Base-by-base conservation (phyloP, 2,113 vertebrate species). In the Mastomys natalensis region DNA sequence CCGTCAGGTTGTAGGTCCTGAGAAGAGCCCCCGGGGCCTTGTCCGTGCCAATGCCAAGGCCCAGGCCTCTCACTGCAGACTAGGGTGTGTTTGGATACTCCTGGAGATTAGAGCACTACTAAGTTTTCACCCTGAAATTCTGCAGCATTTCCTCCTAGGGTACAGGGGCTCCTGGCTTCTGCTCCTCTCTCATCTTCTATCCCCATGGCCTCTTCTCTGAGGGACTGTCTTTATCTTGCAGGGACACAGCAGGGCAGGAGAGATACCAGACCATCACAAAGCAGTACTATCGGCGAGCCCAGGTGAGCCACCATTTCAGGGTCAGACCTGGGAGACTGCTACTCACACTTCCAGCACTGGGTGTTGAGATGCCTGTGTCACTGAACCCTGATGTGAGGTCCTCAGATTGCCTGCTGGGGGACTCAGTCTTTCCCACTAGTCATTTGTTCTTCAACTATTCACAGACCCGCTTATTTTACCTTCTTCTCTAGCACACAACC, bases 211-310 rank as follows among this genome's bases (percentile, higher is more conserved):
- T 90, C 68, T 91, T 77, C 66, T 90, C 96, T 97, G 89, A 96
- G 34, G 17, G 45, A 76, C n/a, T 97, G 68, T 96, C 76, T 98
- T 89, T 98, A 70, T 97, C 16, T 87, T 97, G 7, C 98, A 99
- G 99, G 99, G 99, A 99, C 98, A 99, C 99, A 0, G 99, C 99
- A 0, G 99, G 99, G n/a, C 99, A 99, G 98, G 99, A 99, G 97
- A 98, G 99, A 95, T 99, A 99, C 98, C 99, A 99, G 98, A 99
- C 99, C 96, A 99, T 99, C 98, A 99, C 99, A 31, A 99, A 99
- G 97, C 99, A 99, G 99, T 99, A 99, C 98, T 99, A 99, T 98
- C 99, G 99, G 96, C 98, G 99, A 97, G 99, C 99, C 88, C 99
- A 99, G 99, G 99, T 99, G 98, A 97, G 96, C 58, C 15, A 2